These are phyloP conservation scores for Anoncus sp. DNA, from an alignment of 2,888 invertebrate species.

Conservation along the genomic window DNA sequence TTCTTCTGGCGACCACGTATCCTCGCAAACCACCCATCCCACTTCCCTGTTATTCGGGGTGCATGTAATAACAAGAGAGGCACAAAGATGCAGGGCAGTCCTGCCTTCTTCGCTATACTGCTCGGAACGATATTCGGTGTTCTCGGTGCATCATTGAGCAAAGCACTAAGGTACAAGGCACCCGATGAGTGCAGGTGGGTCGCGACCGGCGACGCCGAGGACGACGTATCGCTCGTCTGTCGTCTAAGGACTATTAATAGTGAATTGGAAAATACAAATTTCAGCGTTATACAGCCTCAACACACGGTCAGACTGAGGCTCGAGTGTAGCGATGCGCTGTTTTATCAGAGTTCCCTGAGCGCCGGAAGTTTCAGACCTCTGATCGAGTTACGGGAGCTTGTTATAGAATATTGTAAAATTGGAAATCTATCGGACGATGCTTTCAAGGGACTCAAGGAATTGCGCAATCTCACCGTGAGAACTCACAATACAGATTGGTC, in stretches of 20 bases:
- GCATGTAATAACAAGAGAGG: conserved; percentile 63
- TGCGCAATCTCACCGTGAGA: conserved; percentile 91
- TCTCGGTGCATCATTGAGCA: conserved; percentile 86
- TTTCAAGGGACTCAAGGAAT: conserved; percentile 91
- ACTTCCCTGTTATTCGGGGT: conserved; percentile 27
- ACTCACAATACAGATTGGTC: conserved; percentile 95
- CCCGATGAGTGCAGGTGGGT: conserved; percentile 93
- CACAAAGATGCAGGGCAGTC: conserved; percentile 83
- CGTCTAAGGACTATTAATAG: conserved; percentile 91
- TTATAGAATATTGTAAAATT: conserved; percentile 93
- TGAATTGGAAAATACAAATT: conserved; percentile 92
- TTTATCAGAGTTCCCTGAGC: conserved; percentile 91
- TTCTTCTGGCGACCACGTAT: conserved; percentile 54
- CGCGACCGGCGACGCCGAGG: conserved; percentile 87
- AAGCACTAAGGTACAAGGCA: conserved; percentile 89
- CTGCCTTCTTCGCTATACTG: conserved; percentile 86
- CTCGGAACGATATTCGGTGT: conserved; percentile 87
- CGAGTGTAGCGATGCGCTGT: conserved; percentile 92
- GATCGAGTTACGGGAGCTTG: conserved; percentile 90
- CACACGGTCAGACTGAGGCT: conserved; percentile 90
- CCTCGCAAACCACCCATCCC: conserved; percentile 23
- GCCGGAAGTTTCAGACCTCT: conserved; percentile 91
- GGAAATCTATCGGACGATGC: conserved; percentile 92
- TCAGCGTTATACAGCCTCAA: conserved; percentile 93
- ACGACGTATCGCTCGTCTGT: conserved; percentile 89